Conservation (phyloP, 92 coral and sea anemone genomes). For the Siderastrea siderea region DNA sequence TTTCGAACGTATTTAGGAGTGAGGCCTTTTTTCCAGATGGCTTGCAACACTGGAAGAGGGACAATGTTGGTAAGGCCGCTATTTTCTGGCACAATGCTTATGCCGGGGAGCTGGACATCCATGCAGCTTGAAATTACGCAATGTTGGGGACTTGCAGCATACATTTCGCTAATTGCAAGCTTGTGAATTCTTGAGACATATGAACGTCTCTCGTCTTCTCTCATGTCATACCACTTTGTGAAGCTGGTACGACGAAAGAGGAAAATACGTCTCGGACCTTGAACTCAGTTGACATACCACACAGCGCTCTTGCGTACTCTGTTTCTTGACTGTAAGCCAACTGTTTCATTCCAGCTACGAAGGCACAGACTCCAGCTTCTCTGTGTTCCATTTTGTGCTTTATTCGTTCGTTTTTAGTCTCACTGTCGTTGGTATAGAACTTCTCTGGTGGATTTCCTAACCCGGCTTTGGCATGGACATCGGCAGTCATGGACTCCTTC, state of each 20-base stretch:
- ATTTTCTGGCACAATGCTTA: background rate
- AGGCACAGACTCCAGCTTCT: conserved; percentile 43
- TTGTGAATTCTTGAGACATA: conserved; percentile 3
- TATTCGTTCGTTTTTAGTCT: conserved; percentile 56
- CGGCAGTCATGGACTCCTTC: conserved; percentile 66
- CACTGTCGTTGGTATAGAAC: conserved; percentile 64
- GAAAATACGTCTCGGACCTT: conserved; percentile 25
- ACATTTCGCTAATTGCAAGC: conserved; percentile 15
- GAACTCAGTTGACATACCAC: conserved; percentile 19
- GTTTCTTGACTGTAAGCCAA: conserved; percentile 25
- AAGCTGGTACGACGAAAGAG: conserved; percentile 3
- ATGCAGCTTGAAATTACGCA: background rate
- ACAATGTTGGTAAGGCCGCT: conserved; percentile 16
- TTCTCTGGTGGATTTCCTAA: conserved; percentile 55
- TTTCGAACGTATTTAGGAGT: background rate
- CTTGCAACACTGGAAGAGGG: conserved; percentile 8
- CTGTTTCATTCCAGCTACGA: conserved; percentile 39
- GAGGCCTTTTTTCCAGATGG: background rate
- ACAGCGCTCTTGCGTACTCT: conserved; percentile 22
- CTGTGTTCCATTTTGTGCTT: conserved; percentile 58
- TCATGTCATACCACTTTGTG: conserved; percentile 30
- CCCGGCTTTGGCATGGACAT: conserved; percentile 53
- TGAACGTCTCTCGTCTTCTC: conserved; percentile 21
- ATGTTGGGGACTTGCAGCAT: conserved; percentile 8
- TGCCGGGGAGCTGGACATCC: conserved; percentile 4